Evolutionary conservation across 2,797 vertebrate species (phyloP), one percentile per base, ranked within the genome.

Genomic region (Petrocephalus sullivani): DNA sequence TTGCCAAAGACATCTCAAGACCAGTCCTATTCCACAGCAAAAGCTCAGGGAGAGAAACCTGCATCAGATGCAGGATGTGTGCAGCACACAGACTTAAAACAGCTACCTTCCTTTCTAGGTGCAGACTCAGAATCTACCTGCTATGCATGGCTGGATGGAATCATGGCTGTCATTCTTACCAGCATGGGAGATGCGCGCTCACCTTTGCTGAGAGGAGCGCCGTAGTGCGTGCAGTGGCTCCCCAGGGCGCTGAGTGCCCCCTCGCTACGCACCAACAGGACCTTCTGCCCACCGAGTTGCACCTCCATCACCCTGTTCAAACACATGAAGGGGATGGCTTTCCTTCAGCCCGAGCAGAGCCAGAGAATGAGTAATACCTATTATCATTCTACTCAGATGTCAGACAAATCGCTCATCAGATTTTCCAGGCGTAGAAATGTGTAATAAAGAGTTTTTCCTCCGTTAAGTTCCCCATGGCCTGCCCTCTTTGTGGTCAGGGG

Each of bases 151-250:
- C 71, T 41, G 33, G 41, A 23, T 1, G 71, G 71, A 33, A 46
- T 16, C 5, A 16, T 46, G 37, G 57, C 7, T 86, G 33, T 60
- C 7, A 49, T 19, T 37, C 23, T 37, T 54, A 28, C 2, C 28
- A 9, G 49, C 19, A 3, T 28, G 19, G 9, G 51, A 54, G 21
- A 16, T n/a, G 8, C 9, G 53, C 2, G 5, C 3, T 92, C 94
- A 97, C 97, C 97, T 96, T 96, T 97, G 90, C 95, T 91, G 56
- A 98, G 95, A 0, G 97, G 96, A 3, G 95, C 97, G 0, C 95
- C 96, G 0, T 96, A 96, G 88, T 98, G 97, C 16, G 97, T 93
- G 87, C 97, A 98, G 87, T 57, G 92, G 93, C 93, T 95, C 64
- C 97, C 97, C 19, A 98, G 87, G 0, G 97, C 97, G 0, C 90